Evolutionary conservation across 1,140 invertebrate species (phyloP).

Genomic region (Belonocnema kinseyi): DNA sequence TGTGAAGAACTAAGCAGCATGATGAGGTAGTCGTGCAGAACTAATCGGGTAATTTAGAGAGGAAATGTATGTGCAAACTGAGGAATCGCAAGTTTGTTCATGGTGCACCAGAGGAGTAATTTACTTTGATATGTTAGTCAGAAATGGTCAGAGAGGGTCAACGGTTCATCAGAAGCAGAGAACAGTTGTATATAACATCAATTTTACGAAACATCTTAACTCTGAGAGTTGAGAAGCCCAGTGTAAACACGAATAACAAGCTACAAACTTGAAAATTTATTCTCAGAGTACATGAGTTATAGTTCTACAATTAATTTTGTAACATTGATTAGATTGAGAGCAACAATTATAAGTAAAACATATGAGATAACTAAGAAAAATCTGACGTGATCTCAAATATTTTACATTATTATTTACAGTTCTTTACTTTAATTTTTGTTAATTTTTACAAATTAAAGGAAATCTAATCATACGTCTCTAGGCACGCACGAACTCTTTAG

Average conservation of each 20-base stretch:
- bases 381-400: no score
- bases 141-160: conserved; percentile 15
- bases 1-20: no score
- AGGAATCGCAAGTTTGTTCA: conserved; percentile 1
- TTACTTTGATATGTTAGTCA: background rate
- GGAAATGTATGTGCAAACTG: background rate
- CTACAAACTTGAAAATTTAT: background rate
- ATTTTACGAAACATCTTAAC: conserved; percentile 29
- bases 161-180: conserved; percentile 16
- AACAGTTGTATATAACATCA: conserved; percentile 4
- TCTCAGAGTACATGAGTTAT: background rate
- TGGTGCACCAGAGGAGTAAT: background rate
- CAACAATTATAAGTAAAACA: no score
- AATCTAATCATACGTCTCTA: no score
- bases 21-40: no score
- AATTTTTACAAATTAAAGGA: no score
- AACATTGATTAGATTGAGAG: no score
- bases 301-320: background rate
- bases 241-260: conserved; percentile 14
- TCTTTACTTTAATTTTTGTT: no score
- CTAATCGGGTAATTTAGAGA: background rate
- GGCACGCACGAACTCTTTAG: no score
- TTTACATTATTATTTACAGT: no score
- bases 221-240: background rate
- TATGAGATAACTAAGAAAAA: no score